Evolutionary conservation across 2,113 vertebrate species (phyloP).

Genomic region (Dasyprocta punctata): DNA sequence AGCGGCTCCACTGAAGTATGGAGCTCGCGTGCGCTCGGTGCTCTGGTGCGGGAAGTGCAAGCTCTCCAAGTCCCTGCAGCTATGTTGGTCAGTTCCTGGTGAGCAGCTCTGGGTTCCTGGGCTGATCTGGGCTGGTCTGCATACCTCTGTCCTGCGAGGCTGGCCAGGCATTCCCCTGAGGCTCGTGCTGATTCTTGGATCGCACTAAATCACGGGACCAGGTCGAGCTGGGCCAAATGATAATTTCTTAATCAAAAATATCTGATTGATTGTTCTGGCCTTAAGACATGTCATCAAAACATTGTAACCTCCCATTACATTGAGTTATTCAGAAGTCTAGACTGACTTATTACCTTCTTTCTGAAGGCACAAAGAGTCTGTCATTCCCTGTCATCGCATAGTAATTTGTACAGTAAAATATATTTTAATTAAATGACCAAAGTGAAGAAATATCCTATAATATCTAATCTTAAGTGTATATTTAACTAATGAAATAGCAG

Average conservation of each 20-base stretch:
- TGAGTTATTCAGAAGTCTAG: background rate
- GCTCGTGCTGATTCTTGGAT: no score
- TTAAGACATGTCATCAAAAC: background rate
- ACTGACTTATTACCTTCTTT: background rate
- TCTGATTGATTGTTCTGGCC: background rate
- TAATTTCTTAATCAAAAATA: slow-evolving; percentile 27
- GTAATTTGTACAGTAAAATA: background rate
- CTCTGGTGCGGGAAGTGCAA: no score
- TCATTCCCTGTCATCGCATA: background rate
- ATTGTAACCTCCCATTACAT: background rate
- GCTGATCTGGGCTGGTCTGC: no score
- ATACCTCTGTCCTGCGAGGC: no score
- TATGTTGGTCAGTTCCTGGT: no score
- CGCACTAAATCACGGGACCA: no score
- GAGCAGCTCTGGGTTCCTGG: no score
- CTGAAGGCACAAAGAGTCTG: background rate
- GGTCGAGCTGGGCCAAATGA: no score
- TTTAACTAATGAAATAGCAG: background rate
- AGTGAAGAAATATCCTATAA: background rate
- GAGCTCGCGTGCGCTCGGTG: no score
- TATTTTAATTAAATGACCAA: background rate
- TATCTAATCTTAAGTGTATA: background rate
- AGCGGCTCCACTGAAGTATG: no score
- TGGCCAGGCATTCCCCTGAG: no score
- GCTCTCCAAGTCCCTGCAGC: no score